Percentiles rank a stretch among this genome's conserved stretches.
These are phyloP conservation scores for Tragelaphus strepsiceros DNA, from an alignment of 2,113 vertebrate genomes.

Conservation along the genomic window DNA sequence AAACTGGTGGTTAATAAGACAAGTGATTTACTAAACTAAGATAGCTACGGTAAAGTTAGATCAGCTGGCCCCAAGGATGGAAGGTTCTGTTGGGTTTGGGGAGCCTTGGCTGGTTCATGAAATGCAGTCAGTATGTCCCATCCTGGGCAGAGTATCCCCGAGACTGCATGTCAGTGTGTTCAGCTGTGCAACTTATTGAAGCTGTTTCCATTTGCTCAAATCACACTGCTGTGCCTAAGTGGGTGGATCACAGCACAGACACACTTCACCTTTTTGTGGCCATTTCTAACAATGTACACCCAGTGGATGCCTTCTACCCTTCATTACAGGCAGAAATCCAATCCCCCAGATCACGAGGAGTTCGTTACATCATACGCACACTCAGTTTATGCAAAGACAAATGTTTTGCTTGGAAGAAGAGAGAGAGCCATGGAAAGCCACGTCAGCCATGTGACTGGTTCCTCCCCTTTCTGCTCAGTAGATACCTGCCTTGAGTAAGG, in stretches of 20 bases:
- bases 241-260: background rate
- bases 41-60: background rate
- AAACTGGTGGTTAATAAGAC: background rate
- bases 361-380: background rate
- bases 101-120: background rate
- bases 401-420: background rate
- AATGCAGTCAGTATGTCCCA: accelerated
- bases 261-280: background rate
- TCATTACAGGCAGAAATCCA: background rate
- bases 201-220: background rate
- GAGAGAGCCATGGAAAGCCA: background rate
- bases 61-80: background rate
- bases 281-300: background rate
- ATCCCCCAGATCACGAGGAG: background rate
- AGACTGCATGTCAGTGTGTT: background rate
- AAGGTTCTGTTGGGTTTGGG: background rate
- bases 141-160: background rate
- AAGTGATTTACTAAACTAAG: background rate
- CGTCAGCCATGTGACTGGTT: background rate
- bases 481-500: background rate
- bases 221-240: background rate
- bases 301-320: accelerated
- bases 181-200: background rate
- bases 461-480: background rate
- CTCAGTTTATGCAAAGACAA: background rate